Evolutionary conservation across 2,888 invertebrate genomes (phyloP), one percentile per base, ranked within the genome.

Genomic region (Eucera pruinosa): DNA sequence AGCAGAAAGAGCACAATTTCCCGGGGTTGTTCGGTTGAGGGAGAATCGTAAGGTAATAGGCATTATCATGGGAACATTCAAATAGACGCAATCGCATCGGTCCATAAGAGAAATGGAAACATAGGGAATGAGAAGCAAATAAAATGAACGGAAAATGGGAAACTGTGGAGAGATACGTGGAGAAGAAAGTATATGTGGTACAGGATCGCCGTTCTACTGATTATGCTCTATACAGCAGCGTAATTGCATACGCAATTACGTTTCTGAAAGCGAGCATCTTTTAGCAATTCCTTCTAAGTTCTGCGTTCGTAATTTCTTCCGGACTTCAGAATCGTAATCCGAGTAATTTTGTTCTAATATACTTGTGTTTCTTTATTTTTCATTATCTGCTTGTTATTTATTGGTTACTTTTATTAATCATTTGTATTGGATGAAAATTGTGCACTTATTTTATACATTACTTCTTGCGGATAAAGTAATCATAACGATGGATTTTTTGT

Each of bases 211-310:
- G 58, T 23, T 18, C 36, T 54, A 54, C 50, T 54, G 55, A 71
- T 71, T 74, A 57, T 62, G 55, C 41, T 57, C 48, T 58, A 74
- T 74, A 45, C 72, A 57, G 33, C n/a, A 39, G 5, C 50, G 57
- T 72, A 65, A 75, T 75, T 60, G 73, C 73, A 9, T 20, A 13
- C n/a, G 73, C 73, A 48, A 73, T 73, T 73, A 65, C 64, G 58
- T 47, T 61, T 33, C 58, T 54, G 54, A 67, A 67, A 66, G 57
- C 71, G 41, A 58, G 39, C 41, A 62, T 36, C 61, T 39, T 58
- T 13, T 25, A 39, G 4, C 45, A 36, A 11, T 36, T 55, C 36
- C 20, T 23, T 27, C 27, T 11, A 18, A 33, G 4, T 33, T 54
- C 11, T 18, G 20, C 43, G 47, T 30, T 43, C 30, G n/a, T 20